Base-by-base conservation (phyloP, 1,140 invertebrate species). In the Carcinoscorpius rotundicauda region DNA sequence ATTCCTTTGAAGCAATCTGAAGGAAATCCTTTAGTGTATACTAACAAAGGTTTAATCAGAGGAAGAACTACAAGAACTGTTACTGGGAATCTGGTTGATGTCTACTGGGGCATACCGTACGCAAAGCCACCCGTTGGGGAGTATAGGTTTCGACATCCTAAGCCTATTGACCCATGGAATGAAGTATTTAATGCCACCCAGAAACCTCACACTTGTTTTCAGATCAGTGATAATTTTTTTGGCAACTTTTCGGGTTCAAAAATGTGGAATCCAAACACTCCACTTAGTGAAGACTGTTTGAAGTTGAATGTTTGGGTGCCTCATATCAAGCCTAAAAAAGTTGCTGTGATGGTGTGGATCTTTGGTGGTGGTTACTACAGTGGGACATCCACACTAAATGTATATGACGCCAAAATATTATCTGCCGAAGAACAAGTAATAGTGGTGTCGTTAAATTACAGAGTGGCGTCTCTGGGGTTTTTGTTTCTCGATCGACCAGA, bases 301-400 rank as follows among this genome's bases (percentile, higher is more conserved):
- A 96, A 94, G 76, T 82, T 98, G 63, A 97, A 94, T 77, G 89
- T 98, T 3, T 85, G 81, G 81, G 76, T 85, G 66, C 93, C 93
- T 2, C 81, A 85, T 73, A 76, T 72, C 11, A 65, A 73, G 58
- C 76, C 77, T 29, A 74, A 67, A 63, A 87, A 87, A 72, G 86
- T 90, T 65, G 87, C 93, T 11, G 93, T 97, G 11, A 86, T 97
- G 85, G 84, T 97, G 51, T 98, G 94, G 94, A 88, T 98, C 67
- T 98, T 92, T 76, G 95, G 96, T 52, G 95, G 95, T 52, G 93
- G 93, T 3, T 98, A 97, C 79, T 95, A 93, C 76, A 93, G 88
- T 55, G 93, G 95, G 49, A 89, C 89, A 5, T 87, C 89, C 29
- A 94, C 92, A 48, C 79, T 98, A 68, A 93, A 97, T 75, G 85